Evolutionary conservation across 1,140 invertebrate genomes (phyloP).

Genomic region (Helicorthomorpha holstii): DNA sequence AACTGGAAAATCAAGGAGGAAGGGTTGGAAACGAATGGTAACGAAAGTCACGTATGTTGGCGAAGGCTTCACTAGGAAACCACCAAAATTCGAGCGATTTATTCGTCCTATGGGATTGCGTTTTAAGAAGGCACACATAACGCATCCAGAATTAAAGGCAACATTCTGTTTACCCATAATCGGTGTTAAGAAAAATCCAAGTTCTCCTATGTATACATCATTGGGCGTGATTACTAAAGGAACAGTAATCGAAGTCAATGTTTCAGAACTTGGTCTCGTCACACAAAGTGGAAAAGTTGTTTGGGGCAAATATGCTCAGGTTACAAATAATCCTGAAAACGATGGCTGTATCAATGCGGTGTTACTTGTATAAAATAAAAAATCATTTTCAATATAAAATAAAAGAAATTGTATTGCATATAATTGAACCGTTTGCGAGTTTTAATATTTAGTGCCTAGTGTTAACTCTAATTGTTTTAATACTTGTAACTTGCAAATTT

Average conservation of each 20-base stretch:
- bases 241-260: slow-evolving; percentile 93
- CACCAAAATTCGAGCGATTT: slow-evolving; percentile 98
- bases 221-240: slow-evolving; percentile 98
- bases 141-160: slow-evolving; percentile 96
- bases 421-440: too few species aligned
- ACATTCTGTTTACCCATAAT: slow-evolving; percentile 98
- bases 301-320: slow-evolving; percentile 99
- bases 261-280: slow-evolving; percentile 95
- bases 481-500: too few species aligned
- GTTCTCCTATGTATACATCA: slow-evolving; percentile 88
- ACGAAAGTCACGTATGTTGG: slow-evolving; percentile 98
- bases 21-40: slow-evolving; percentile 99
- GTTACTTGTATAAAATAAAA: slow-evolving; percentile 65
- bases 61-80: slow-evolving; percentile 95
- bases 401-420: too few species aligned
- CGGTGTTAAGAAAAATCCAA: slow-evolving; percentile 98
- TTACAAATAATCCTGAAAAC: slow-evolving; percentile 99
- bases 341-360: slow-evolving; percentile 99
- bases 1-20: slow-evolving; percentile 85
- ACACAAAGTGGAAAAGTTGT: slow-evolving; percentile 98
- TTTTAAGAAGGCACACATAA: slow-evolving; percentile 95
- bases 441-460: too few species aligned
- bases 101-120: slow-evolving; percentile 94
- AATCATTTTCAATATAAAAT: too few species aligned
- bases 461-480: too few species aligned